Conservation (phyloP, 2,888 invertebrate genomes). For the Cyaniris semiargus region DNA sequence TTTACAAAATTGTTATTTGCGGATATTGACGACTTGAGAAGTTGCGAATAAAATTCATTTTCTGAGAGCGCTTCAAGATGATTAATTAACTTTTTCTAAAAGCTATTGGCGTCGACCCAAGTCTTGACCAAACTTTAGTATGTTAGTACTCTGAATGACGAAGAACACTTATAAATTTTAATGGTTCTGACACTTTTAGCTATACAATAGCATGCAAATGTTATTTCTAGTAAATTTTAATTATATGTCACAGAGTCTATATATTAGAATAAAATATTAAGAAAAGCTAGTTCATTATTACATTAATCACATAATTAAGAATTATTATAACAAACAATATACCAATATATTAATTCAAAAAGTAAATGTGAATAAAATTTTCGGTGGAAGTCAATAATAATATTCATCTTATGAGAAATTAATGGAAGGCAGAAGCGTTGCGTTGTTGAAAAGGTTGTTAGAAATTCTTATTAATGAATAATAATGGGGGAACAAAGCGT, state of each 20-base stretch:
- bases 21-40: constrained; percentile 14
- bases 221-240: too few species aligned
- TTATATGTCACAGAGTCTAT: too few species aligned
- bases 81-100: constrained; percentile 30
- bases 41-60: constrained; percentile 26
- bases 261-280: too few species aligned
- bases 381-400: not conserved
- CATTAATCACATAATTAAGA: too few species aligned
- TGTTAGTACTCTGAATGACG: too few species aligned
- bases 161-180: too few species aligned
- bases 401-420: not conserved
- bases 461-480: constrained; percentile 9
- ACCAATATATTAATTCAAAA: not conserved
- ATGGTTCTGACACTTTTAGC: too few species aligned
- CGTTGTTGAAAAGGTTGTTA: constrained; percentile 3
- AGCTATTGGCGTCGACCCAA: constrained; percentile 30
- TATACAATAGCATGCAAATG: too few species aligned
- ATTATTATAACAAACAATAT: too few species aligned
- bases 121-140: constrained; percentile 4
- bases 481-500: not conserved
- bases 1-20: constrained; percentile 21
- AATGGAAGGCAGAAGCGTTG: not conserved
- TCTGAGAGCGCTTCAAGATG: constrained; percentile 26
- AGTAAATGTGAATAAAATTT: not conserved
- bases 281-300: too few species aligned